Percentiles rank a stretch among this genome's conserved stretches.
Evolutionary conservation across 2,797 vertebrate genomes (phyloP).

Genomic region (Sarcophilus harrisii): DNA sequence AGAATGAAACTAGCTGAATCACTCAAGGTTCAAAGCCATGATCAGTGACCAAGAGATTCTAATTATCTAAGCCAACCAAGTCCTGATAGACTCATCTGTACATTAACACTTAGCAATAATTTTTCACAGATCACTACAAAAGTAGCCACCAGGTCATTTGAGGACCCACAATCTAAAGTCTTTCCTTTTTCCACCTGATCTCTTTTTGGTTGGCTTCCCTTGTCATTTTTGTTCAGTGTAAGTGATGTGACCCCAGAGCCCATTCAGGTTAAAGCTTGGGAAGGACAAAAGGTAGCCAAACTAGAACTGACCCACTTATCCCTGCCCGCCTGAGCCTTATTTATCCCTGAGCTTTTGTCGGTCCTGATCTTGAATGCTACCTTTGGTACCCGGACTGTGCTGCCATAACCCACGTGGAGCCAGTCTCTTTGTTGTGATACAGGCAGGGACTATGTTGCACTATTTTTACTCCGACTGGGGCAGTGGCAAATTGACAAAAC

Average conservation of each 20-base stretch:
- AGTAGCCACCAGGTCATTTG: neutral
- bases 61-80: neutral
- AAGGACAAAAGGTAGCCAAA: neutral
- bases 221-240: neutral
- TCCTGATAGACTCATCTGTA: neutral
- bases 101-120: neutral
- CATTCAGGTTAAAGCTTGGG: neutral
- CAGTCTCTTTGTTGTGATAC: neutral
- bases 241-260: too few relatives aligned
- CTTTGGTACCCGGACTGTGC: neutral
- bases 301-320: neutral
- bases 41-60: neutral
- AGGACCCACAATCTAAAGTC: neutral
- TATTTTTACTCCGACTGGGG: neutral
- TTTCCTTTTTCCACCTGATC: neutral
- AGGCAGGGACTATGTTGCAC: neutral
- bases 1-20: neutral
- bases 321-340: neutral
- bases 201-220: neutral
- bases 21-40: neutral
- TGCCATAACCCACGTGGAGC: too few relatives aligned
- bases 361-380: neutral
- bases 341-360: neutral
- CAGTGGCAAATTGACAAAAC: conserved; percentile 5
- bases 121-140: neutral